Evolutionary conservation across 2,888 invertebrate species (phyloP).

Genomic region (Drosophila aldrichi): DNA sequence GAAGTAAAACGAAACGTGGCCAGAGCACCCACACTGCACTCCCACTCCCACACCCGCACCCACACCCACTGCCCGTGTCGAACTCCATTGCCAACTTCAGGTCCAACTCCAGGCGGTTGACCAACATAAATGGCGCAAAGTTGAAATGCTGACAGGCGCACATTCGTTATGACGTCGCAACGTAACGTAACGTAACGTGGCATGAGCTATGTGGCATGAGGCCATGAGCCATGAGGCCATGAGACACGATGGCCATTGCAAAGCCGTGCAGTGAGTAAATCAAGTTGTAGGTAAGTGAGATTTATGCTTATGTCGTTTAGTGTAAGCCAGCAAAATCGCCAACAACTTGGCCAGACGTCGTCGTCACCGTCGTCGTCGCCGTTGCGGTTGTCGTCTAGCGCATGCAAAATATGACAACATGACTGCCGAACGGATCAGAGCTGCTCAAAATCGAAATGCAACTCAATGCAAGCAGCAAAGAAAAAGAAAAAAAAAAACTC

Average conservation of each 20-base stretch:
- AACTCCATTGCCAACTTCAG: constrained; percentile 11
- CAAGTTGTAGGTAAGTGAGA: constrained; percentile 82
- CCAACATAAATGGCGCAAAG: constrained; percentile 83
- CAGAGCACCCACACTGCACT: constrained; percentile 52
- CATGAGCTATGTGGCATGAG: constrained; percentile 44
- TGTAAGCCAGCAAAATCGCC: constrained; percentile 64
- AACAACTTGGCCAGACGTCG: constrained; percentile 23
- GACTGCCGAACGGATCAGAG: constrained; percentile 39
- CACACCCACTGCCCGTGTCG: constrained; percentile 27
- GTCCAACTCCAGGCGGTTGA: constrained; percentile 56
- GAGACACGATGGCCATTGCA: constrained; percentile 29
- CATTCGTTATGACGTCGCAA: constrained; percentile 75
- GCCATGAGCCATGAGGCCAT: constrained; percentile 26
- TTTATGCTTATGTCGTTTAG: constrained; percentile 81
- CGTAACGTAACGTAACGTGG: constrained; percentile 44
- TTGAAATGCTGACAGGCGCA: constrained; percentile 83
- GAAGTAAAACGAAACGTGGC: constrained; percentile 31
- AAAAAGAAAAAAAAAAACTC: too few relatives aligned
- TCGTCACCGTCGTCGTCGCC: neutral
- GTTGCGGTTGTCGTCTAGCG: constrained; percentile 35
- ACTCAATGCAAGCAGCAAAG: constrained; percentile 37
- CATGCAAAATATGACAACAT: constrained; percentile 77
- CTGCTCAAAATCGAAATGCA: constrained; percentile 39
- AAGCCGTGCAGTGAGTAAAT: constrained; percentile 69
- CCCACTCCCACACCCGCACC: constrained; percentile 60